phyloP scores from a whole-genome alignment of 1,140 invertebrate species.

The Nasonia giraulti region DNA sequence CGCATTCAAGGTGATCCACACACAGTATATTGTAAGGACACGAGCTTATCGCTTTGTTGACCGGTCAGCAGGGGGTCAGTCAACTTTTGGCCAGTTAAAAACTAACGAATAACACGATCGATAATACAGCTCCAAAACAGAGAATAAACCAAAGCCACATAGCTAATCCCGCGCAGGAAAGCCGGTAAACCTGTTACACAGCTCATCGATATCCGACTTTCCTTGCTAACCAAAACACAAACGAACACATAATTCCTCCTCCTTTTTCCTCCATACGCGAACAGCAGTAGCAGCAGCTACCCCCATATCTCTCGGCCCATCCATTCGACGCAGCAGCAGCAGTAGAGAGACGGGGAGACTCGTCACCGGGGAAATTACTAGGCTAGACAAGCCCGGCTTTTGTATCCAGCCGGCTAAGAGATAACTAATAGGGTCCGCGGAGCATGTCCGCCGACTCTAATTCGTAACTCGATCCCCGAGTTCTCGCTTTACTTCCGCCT shows the following conservation, averaged over 20 bases:
- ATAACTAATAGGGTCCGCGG: slow-evolving; percentile 60
- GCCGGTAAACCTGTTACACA: too few relatives aligned
- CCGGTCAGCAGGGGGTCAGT: not conserved
- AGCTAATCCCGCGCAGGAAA: too few relatives aligned
- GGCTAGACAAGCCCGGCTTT: slow-evolving; percentile 56
- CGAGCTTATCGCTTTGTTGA: not conserved
- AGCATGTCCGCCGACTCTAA: slow-evolving; percentile 42
- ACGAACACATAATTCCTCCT: slow-evolving; percentile 48
- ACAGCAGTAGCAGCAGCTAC: too few relatives aligned
- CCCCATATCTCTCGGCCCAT: too few relatives aligned
- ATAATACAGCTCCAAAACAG: too few relatives aligned
- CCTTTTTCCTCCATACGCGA: not conserved
- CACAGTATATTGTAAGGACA: not conserved
- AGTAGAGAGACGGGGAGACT: slow-evolving; percentile 31
- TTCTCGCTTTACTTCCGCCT: slow-evolving; percentile 44
- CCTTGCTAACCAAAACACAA: too few relatives aligned
- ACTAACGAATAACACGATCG: too few relatives aligned
- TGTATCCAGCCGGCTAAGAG: slow-evolving; percentile 56
- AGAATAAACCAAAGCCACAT: too few relatives aligned
- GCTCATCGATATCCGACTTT: too few relatives aligned
- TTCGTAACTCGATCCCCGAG: slow-evolving; percentile 49
- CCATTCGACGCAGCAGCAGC: too few relatives aligned
- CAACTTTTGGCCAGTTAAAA: too few relatives aligned
- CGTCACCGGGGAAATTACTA: slow-evolving; percentile 61
- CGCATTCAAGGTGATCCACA: not conserved